Evolutionary conservation across 2,888 invertebrate genomes (phyloP), one percentile per base, ranked within the genome.

Genomic region (Bimastos eiseni): DNA sequence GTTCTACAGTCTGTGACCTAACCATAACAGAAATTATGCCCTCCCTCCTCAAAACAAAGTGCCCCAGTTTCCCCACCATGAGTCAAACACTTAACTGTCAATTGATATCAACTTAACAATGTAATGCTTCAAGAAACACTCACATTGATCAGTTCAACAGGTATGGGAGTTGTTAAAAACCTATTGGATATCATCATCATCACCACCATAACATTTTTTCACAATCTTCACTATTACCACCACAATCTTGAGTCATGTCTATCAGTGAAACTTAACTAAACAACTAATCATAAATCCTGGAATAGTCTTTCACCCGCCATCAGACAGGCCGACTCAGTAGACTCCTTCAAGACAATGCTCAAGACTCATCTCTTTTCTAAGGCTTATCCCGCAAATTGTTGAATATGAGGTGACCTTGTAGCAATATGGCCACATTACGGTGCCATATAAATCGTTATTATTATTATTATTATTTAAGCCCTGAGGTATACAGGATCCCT

Each of bases 11-110:
- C 11, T 0, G n/a, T n/a, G 70, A 17, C 70, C 70, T 70, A 70
- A n/a, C 30, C 70, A 70, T n/a, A n/a, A 70, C 70, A n/a, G 70
- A 70, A 70, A 8, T 30, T n/a, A 70, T 70, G 6, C n/a, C 49
- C 30, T 70, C 70, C 70, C n/a, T 70, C 70, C 70, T 70, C n/a
- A 70, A n/a, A n/a, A 70, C n/a, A 70, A 70, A 70, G 70, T 70
- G 70, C n/a, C 70, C 70, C 70, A 70, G 70, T 70, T 49, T 17
- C n/a, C 70, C n/a, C 30, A 70, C 30, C 4, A 70, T 70, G 30
- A n/a, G 70, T 8, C 8, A 70, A 70, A 70, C 70, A 70, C 30
- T 21, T 21, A 49, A 49, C 21, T 21, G 49, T 49, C 24, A 49
- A 49, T 49, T 49, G 49, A 49, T 49, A 49, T 49, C 49, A 11